Base-by-base conservation (phyloP, 2,888 invertebrate genomes). In the Euspilapteryx auroguttella region DNA sequence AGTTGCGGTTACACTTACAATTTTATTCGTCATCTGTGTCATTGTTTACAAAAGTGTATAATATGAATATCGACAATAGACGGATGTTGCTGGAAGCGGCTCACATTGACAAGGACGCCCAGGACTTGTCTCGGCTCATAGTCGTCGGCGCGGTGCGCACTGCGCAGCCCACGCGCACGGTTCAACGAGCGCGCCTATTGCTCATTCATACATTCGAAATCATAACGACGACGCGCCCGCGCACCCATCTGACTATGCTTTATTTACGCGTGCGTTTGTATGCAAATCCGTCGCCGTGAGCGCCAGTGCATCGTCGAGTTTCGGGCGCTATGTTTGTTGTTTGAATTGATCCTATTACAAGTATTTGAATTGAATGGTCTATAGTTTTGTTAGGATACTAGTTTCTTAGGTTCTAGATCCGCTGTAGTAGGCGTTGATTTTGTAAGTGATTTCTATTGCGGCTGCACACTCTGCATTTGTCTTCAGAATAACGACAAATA, bases 191-290 rank as follows among this genome's bases (percentile, higher is more conserved):
- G 51, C 55, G 37, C 52, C 58, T 51, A 66, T 65, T 73, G 63
- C 69, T 69, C 73, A 75, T 73, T 75, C 73, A 75, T 73, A 69
- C 73, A 75, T 75, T 71, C 68, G 68, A 68, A 66, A 69, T 69
- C 57, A 75, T 68, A 71, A 71, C 71, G 63, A 69, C 64, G 55
- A 51, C 55, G 43, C 51, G 61, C 65, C 62, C 68, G 71, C 71
- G 68, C 71, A 61, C 73, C 73, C 65, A 66, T 61, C 53, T 52
- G 49, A 42, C 55, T 48, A 52, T 43, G 54, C 50, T 50, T 47
- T 56, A 56, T 59, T 59, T 58, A 55, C 53, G 44, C 56, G 54
- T 57, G 57, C 63, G 71, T 73, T 75, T 75, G 73, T 75, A 75
- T 75, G 73, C 68, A 61, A 75, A 75, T 75, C 53, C 41, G 37